Base-by-base conservation (phyloP, 2,888 invertebrate species). In the Xylocampa areola region DNA sequence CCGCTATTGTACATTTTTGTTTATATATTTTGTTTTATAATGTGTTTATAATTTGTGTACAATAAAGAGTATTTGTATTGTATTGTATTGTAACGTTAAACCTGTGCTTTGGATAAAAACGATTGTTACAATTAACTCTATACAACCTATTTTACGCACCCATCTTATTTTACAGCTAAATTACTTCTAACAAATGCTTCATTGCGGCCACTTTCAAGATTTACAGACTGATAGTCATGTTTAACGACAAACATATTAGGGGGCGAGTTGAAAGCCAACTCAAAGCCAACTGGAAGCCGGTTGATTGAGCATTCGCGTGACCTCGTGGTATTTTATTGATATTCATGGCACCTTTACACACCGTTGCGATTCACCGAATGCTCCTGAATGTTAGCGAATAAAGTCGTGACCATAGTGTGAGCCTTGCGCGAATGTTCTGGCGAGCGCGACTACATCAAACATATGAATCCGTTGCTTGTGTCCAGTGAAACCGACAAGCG, bases 281-380 rank as follows among this genome's bases (percentile, higher is more conserved):
- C 51, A 30, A 59, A 39, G 36, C 14, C 32, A 14, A 39, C 61
- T 44, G 11, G 30, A 51, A 62, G 51, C 36, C 50, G 43, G 50
- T 63, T 76, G 76, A 73, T 73, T 75, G 76, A 62, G 60, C 52
- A 75, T 69, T 77, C 60, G 77, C 79, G 79, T 78, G 79, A 63
- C 53, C 52, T 27, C 53, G 39, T 40, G 14, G 27, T 49, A 60
- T 68, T 68, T 61, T 72, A 75, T 71, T 66, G 71, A 73, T 67
- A 76, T 77, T 68, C 59, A 63, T 45, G 51, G 40, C 29, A 25
- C 11, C 23, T 10, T 2, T 43, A 30, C 32, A 61, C 57, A 73
- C 77, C 61, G 55, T 32, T 43, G 44, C 37, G 68, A 37, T 27
- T 23, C 11, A 19, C 19, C 13, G 37, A 51, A 37, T 33, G 6